phyloP scores from a whole-genome alignment of 2,113 vertebrate genomes.

The Acrocephalus kingi region DNA sequence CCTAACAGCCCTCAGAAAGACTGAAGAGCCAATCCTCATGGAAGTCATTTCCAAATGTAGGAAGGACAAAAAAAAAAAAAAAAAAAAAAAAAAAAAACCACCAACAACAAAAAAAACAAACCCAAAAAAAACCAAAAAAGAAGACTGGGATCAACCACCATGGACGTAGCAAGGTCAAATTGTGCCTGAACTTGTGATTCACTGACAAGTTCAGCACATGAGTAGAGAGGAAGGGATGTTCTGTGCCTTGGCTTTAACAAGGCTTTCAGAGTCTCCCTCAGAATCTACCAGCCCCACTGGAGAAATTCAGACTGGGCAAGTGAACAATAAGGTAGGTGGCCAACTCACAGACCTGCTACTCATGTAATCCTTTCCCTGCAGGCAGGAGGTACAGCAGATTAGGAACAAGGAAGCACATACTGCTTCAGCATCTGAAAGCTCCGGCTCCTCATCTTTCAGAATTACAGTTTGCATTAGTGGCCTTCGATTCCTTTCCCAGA shows the following conservation, averaged over 20 bases:
- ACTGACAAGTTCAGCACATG: neutral
- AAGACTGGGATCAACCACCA: neutral
- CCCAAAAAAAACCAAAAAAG: too few relatives aligned
- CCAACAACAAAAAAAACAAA: too few relatives aligned
- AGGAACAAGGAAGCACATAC: neutral
- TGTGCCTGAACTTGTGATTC: neutral
- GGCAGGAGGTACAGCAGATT: neutral
- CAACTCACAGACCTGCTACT: neutral
- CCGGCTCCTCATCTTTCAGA: neutral
- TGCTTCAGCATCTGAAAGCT: neutral
- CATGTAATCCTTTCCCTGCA: neutral
- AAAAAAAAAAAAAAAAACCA: too few relatives aligned
- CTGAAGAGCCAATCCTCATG: neutral
- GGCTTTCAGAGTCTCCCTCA: neutral
- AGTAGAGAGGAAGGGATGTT: neutral
- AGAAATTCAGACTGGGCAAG: neutral
- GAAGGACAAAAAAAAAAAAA: neutral
- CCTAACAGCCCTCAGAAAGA: neutral
- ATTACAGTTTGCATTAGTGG: neutral
- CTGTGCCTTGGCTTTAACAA: neutral
- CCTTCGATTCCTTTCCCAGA: neutral
- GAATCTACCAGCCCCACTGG: neutral
- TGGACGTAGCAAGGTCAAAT: neutral
- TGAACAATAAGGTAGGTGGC: rapidly evolving
- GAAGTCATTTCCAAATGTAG: neutral